Evolutionary conservation across 2,113 vertebrate species (phyloP).

Genomic region (Phyllopteryx taeniolatus): DNA sequence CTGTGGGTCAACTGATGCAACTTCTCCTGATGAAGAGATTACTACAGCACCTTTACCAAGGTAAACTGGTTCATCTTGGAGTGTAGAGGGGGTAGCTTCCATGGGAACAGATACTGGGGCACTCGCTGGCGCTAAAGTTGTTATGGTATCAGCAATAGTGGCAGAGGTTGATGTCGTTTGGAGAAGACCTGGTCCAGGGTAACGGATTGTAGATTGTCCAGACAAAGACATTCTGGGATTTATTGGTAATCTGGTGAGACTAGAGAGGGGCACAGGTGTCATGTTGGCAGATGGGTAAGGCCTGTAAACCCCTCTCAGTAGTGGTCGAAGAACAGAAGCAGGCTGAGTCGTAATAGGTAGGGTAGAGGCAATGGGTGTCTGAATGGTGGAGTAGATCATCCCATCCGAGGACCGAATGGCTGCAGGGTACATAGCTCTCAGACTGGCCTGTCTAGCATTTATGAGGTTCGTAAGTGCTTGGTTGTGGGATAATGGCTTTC

Average conservation of each 20-base stretch:
- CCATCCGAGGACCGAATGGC: conserved; percentile 88
- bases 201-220: conserved; percentile 76
- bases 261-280: conserved; percentile 85
- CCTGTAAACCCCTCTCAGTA: conserved; percentile 85
- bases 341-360: conserved; percentile 98
- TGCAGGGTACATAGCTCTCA: conserved; percentile 88
- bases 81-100: conserved; percentile 28
- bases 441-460: conserved; percentile 76
- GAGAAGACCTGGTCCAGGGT: conserved; percentile 75
- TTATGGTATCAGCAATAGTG: conserved; percentile 25
- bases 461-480: conserved; percentile 82
- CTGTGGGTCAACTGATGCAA: conserved; percentile 59
- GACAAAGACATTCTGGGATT: conserved; percentile 80
- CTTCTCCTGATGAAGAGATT: conserved; percentile 54
- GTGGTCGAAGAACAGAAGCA: conserved; percentile 83
- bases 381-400: conserved; percentile 99
- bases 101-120: conserved; percentile 36
- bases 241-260: conserved; percentile 82
- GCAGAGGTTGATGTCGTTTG: conserved; percentile 56
- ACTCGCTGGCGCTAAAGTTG: conserved; percentile 43
- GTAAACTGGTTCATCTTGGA: conserved; percentile 85
- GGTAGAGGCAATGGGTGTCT: conserved; percentile 94
- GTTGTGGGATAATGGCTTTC: conserved; percentile 72
- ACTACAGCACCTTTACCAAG: conserved; percentile 80
- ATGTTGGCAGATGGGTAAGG: conserved; percentile 79